Evolutionary conservation across 2,888 invertebrate species (phyloP), one percentile per base, ranked within the genome.

Genomic region (Agrypnus murinus): DNA sequence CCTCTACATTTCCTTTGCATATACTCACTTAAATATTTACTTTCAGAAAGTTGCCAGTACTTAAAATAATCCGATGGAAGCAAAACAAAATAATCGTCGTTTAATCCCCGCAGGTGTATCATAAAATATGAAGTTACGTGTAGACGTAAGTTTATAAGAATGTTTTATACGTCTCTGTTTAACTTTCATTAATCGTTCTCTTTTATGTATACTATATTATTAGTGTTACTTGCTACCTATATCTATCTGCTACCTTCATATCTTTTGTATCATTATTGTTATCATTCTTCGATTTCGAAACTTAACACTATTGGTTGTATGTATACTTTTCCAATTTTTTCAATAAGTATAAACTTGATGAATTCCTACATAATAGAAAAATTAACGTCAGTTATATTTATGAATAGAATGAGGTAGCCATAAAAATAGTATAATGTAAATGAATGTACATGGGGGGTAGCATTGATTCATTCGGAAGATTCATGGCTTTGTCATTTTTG

Each of bases 1-100:
- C 73, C 74, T 71, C 64, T 65, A 64, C 69, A 67, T 68, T 72
- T 69, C 71, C 71, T 72, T 69, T 72, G 67, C 73, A 74, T 70
- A 72, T 67, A 75, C 78, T 74, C 80, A 81, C 76, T 81, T 80
- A 82, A 82, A 82, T 82, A 82, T 83, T 83, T 82, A 82, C 82
- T 81, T 81, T 80, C 76, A 76, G 75, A 76, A 80, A 81, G 80
- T 81, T 80, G 79, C 78, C 75, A 77, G 77, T 80, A 81, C 81
- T 81, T 80, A 81, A 77, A 77, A 77, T 83, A 82, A 83, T 82
- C 80, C 80, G 78, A 72, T 77, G 78, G 77, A 79, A 77, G 80
- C 78, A 79, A 79, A 80, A 79, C 78, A 80, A 81, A 81, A 82
- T 82, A 81, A 82, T 82, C 81, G 79, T 78, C 80, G 76, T 79